Evolutionary conservation across 1,140 invertebrate species (phyloP), one percentile per base, ranked within the genome.

Genomic region (Leucophenga varia): DNA sequence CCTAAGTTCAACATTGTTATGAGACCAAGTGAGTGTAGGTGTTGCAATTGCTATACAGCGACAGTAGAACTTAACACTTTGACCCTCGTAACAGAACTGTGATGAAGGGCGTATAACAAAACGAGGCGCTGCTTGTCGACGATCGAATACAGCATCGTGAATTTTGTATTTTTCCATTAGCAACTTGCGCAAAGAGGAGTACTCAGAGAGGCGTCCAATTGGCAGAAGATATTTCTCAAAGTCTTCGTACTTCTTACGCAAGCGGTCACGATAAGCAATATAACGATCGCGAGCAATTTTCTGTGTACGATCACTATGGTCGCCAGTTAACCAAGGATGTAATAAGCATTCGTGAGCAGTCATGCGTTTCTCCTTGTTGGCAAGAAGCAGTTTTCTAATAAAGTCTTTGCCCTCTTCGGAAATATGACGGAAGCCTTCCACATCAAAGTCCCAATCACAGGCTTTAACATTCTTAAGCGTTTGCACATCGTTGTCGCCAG

Each of bases 391-490:
- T 69, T 89, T 85, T 44, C 86, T 84, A 76, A 99, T 99, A 74
- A 99, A 99, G 79, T 99, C 97, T 80, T 95, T 97, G 54, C 89
- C 97, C 76, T 97, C 92, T 36, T 95, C 91, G 2, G 96, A 98
- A 37, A 99, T 91, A 59, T 88, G 85, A 4, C 86, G 79, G 78
- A 97, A 97, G 14, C 95, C 88, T 73, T 95, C 89, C 69, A 90
- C 87, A 76, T 99, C 94, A 79, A 99, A 98, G 80, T 96, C 93
- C 95, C 95, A 99, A 75, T 98, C 94, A 71, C 95, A 97, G 17
- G 91, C 89, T 76, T 95, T 96, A 1, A 99, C 97, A 76, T 99
- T 98, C 76, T 97, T 96, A 35, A 99, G 76, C 0, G 97, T 99
- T 63, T 98, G 96, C 39, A 98, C 89, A 77, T 99, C 96, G 72